Percentiles rank a stretch among this genome's conserved stretches.
phyloP scores from a whole-genome alignment of 2,797 vertebrate genomes.

The Clarias pachynema region DNA sequence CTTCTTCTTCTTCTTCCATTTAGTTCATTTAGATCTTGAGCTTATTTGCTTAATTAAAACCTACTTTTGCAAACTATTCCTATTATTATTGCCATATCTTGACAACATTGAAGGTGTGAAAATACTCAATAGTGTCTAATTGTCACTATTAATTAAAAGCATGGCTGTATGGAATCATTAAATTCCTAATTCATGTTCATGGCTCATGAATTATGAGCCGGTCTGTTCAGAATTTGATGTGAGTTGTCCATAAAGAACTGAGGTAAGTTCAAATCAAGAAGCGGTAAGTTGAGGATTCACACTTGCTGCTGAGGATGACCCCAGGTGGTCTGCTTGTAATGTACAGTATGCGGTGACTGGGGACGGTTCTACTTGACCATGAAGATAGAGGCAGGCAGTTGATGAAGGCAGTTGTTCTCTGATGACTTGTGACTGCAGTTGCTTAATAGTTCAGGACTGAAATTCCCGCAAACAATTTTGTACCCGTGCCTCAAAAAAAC shows the following conservation, averaged over 20 bases:
- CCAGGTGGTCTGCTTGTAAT: too few species aligned
- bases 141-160: neutral
- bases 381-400: too few species aligned
- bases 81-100: neutral
- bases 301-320: too few species aligned
- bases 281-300: neutral
- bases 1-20: neutral
- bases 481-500: too few species aligned
- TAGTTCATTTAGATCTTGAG: neutral
- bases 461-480: too few species aligned
- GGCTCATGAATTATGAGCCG: neutral
- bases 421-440: too few species aligned
- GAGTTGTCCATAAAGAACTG: neutral
- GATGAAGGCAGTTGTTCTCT: too few species aligned
- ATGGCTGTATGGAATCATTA: neutral
- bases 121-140: neutral
- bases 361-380: too few species aligned
- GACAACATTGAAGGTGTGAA: neutral
- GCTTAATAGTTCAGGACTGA: too few species aligned
- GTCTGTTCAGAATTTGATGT: neutral
- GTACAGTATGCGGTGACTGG: too few species aligned
- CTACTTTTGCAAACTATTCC: neutral
- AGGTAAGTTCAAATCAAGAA: neutral
- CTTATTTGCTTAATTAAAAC: neutral
- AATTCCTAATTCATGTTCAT: neutral